These are phyloP conservation scores for Molossus alvarezi DNA, from an alignment of 2,797 vertebrate genomes.

Conservation along the genomic window DNA sequence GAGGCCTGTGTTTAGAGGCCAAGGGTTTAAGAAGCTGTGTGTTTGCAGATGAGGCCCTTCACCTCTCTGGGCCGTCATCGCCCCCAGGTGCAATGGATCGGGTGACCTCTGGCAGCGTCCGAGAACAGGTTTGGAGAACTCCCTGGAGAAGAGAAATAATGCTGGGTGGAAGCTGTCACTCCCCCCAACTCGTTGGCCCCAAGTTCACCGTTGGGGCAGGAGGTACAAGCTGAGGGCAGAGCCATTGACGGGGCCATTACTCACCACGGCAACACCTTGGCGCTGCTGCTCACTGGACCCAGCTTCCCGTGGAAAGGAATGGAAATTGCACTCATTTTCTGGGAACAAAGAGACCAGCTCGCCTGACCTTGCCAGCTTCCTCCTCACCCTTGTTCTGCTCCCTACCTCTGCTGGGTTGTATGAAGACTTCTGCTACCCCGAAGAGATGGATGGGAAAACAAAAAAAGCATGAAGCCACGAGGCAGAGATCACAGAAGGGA, in stretches of 20 bases:
- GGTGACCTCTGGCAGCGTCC: neutral
- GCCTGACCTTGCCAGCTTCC: neutral
- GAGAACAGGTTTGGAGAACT: neutral
- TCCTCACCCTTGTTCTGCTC: slow-evolving; percentile 35
- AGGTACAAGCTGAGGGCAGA: slow-evolving; percentile 77
- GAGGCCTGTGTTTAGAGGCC: neutral
- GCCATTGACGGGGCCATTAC: slow-evolving; percentile 72
- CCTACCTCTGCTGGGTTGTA: slow-evolving; percentile 1
- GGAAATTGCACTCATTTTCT: slow-evolving; percentile 82
- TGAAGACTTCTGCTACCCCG: neutral
- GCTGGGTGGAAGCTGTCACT: neutral
- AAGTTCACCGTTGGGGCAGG: slow-evolving; percentile 74
- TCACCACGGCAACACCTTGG: slow-evolving; percentile 83
- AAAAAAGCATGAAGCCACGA: neutral
- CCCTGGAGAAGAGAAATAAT: slow-evolving; percentile 38
- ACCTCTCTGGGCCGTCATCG: neutral
- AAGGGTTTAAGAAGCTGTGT: neutral
- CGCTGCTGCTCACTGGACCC: slow-evolving; percentile 48
- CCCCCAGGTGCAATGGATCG: neutral
- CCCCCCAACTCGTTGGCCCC: slow-evolving; percentile 28
- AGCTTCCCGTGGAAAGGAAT: slow-evolving; percentile 69
- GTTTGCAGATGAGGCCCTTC: neutral
- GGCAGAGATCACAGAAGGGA: neutral
- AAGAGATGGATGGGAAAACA: neutral
- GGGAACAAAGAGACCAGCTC: slow-evolving; percentile 73